Base-by-base conservation (phyloP, 1,140 invertebrate species). In the Colletes gigas region DNA sequence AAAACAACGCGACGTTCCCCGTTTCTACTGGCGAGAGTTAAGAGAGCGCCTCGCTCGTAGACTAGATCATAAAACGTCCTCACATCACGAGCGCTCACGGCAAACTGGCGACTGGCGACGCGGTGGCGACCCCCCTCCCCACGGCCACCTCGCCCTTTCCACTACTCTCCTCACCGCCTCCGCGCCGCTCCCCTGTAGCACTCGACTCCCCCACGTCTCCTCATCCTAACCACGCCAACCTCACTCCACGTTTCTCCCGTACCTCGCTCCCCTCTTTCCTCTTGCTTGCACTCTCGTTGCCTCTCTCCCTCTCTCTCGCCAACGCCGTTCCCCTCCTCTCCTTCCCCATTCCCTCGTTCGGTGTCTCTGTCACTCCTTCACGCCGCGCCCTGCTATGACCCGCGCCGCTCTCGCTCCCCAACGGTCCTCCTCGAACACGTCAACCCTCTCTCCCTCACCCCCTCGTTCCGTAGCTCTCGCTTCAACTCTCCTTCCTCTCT, bases 101-200 rank as follows among this genome's bases (percentile, higher is more conserved):
- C 92, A 89, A 92, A 92, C 92, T 93, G 92, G 83, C 91, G 90
- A 90, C 89, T 92, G 92, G 89, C 90, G 90, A 91, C 93, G 89
- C 86, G 83, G 82, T 92, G 92, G 92, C 92, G 89, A 88, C 90
- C 86, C 73, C 78, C 87, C 69, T 82, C 70, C 82, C 86, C 89
- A 83, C 88, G 88, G 9, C n/a, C 82, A 63, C 84, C 70, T 82
- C 88, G 83, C 86, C 88, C 88, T 90, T 85, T 89, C 90, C 89
- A 89, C 77, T 50, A 54, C 75, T 67, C 78, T 91, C 91, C 91
- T 79, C 91, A 87, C 87, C 89, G 77, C 90, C 89, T 89, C 91
- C 66, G 39, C 68, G 54, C 82, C 66, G 41, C 12, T 65, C 80
- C 63, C 68, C 72, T n/a, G 60, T 79, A 60, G 68, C 66, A 65